phyloP scores from a whole-genome alignment of 2,888 invertebrate genomes.

The Buathra laborator region DNA sequence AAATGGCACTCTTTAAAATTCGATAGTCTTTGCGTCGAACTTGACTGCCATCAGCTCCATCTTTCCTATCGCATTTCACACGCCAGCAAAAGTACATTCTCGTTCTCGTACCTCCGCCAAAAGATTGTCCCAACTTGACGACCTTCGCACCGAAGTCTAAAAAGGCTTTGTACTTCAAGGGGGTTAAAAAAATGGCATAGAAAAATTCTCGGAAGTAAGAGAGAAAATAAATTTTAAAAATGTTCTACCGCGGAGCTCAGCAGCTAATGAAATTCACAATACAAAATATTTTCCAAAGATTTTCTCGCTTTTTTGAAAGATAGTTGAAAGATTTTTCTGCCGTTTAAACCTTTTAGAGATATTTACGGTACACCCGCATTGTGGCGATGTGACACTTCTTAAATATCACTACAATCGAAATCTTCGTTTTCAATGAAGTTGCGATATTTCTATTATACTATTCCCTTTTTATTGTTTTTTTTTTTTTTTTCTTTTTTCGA shows the following conservation, averaged over 20 bases:
- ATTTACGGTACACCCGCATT: background rate
- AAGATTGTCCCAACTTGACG: conserved; percentile 10
- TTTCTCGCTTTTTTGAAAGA: conserved; percentile 9
- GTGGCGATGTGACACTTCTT: too few species aligned
- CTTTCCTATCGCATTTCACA: background rate
- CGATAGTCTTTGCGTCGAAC: conserved; percentile 21
- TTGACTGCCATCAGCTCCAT: conserved; percentile 8
- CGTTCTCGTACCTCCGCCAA: background rate
- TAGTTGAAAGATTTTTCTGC: background rate
- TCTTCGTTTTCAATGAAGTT: too few species aligned
- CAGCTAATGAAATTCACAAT: conserved; percentile 26
- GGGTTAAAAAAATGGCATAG: background rate
- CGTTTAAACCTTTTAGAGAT: background rate
- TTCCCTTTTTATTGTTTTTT: too few species aligned
- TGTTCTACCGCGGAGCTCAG: background rate
- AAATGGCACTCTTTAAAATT: conserved; percentile 32
- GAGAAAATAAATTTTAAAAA: background rate
- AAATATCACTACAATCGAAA: too few species aligned
- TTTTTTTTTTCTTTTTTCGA: background rate
- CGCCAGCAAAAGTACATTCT: conserved; percentile 1
- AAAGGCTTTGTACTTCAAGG: conserved; percentile 1
- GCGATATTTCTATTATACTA: background rate
- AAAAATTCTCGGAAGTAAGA: background rate
- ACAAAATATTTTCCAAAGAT: background rate
- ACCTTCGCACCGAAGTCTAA: background rate